A percentile compares a stretch with the other conserved stretches of the same genome.
phyloP scores from a whole-genome alignment of 2,888 invertebrate genomes.

The Dasysyrphus tricinctus region DNA sequence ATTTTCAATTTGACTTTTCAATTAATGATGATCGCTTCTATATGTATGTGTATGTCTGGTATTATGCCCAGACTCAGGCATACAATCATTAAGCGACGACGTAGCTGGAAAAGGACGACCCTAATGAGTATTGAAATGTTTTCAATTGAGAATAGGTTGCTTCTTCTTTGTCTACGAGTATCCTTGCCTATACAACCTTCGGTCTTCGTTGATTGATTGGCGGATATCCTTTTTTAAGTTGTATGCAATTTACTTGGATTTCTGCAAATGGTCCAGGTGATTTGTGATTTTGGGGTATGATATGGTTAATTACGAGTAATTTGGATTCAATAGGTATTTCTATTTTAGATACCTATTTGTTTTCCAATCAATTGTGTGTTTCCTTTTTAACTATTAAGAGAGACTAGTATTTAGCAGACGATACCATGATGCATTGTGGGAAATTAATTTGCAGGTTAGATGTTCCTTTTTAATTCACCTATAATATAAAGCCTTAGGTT shows the following conservation, averaged over 20 bases:
- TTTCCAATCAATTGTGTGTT: slow-evolving; percentile 11
- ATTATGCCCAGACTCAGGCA: background rate
- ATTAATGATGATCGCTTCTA: slow-evolving; percentile 67
- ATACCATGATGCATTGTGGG: background rate
- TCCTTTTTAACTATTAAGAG: background rate
- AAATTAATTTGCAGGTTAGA: background rate
- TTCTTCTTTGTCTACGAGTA: slow-evolving; percentile 6
- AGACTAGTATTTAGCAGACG: background rate
- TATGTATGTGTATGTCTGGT: slow-evolving; percentile 4
- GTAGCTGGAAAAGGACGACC: slow-evolving; percentile 15
- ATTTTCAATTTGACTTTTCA: slow-evolving; percentile 72
- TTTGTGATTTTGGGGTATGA: slow-evolving; percentile 34
- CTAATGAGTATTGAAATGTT: slow-evolving; percentile 68
- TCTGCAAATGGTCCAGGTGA: slow-evolving; percentile 12
- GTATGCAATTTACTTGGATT: slow-evolving; percentile 21
- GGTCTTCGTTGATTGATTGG: slow-evolving; percentile 55
- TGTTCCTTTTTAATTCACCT: too few species aligned
- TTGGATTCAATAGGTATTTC: slow-evolving; percentile 10
- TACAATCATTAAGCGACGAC: slow-evolving; percentile 52
- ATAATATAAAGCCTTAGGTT: too few species aligned
- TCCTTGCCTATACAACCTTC: background rate
- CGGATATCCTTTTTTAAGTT: slow-evolving; percentile 47
- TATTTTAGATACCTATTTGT: background rate
- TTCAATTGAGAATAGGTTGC: slow-evolving; percentile 29
- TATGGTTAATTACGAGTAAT: slow-evolving; percentile 34